A percentile compares a stretch with the other conserved stretches of the same genome.
Conservation (phyloP, 2,113 vertebrate species). For the Patagioenas fasciata region DNA sequence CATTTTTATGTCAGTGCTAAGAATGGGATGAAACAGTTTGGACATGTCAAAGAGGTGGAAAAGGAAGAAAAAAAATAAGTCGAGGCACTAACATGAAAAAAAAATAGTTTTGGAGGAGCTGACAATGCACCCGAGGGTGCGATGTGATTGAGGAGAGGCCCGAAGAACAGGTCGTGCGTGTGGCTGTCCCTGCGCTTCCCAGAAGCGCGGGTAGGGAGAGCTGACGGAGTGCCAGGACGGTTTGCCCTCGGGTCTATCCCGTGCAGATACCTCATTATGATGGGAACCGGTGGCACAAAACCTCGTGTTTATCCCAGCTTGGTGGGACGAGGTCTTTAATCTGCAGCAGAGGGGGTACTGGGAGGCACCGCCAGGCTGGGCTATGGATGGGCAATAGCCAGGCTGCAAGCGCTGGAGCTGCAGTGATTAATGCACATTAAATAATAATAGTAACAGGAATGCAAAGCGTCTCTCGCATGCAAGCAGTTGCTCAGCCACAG, state of each 20-base stretch:
- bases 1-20: conserved; percentile 33
- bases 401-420: neutral
- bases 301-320: neutral
- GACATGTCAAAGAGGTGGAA: neutral
- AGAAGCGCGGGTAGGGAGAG: conserved; percentile 48
- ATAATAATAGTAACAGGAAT: neutral
- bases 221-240: conserved; percentile 63
- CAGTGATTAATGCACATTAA: neutral
- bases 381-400: neutral
- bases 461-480: neutral
- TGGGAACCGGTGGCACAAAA: conserved; percentile 13
- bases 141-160: conserved; percentile 57
- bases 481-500: neutral
- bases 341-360: neutral
- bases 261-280: conserved; percentile 27
- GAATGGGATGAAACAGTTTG: conserved; percentile 6
- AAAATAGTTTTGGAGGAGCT: neutral
- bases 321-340: neutral
- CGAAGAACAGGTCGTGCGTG: conserved; percentile 78
- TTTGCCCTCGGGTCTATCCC: conserved; percentile 49
- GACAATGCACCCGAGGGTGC: conserved; percentile 39
- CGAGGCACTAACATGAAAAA: neutral
- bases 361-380: neutral
- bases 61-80: neutral
- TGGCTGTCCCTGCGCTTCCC: conserved; percentile 66